Evolutionary conservation across 2,113 vertebrate species (phyloP), one percentile per base, ranked within the genome.

Genomic region (Hipposideros armiger): DNA sequence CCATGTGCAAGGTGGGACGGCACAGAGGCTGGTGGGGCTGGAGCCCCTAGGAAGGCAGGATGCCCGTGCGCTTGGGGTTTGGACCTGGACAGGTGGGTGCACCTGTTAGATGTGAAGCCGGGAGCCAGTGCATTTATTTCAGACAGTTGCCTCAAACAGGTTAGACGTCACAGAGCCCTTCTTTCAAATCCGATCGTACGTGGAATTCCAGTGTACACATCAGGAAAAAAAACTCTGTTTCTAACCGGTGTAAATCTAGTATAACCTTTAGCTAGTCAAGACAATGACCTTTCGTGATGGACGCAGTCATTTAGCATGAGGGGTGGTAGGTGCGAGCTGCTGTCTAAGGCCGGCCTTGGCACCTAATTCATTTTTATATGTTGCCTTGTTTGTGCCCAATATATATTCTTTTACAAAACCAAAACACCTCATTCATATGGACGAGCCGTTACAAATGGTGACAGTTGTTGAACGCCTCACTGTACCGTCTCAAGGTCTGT

Each of bases 51-150:
- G 15, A 45, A 60, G 76, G 70, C 50, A 78, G 70, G 81, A 16
- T 1, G 7, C 62, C 4, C 1, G 4, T 6, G 16, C 11, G 3
- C 16, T n/a, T 0, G 0, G 2, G 40, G 42, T 81, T 24, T 36
- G 47, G 11, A 58, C 42, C 58, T 8, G 26, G 73, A 26, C 2
- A 15, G 30, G 72, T 8, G 56, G 45, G 72, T 9, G 4, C 19
- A 4, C 2, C 50, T 26, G 22, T 40, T 80, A 36, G 76, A 11
- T 2, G 1, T 14, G 78, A 77, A 28, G 70, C 42, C 14, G 60
- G 80, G 67, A 45, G 45, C 56, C 17, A 1, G 50, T 19, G 47
- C 40, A 7, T 26, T 93, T 28, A n/a, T 3, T 26, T 85, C 52
- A 8, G 36, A 56, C 45, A 19, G 40, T 32, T n/a, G 77, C 26